These are phyloP conservation scores for Cardiocondyla obscurior DNA, from an alignment of 1,140 invertebrate species.

Conservation along the genomic window DNA sequence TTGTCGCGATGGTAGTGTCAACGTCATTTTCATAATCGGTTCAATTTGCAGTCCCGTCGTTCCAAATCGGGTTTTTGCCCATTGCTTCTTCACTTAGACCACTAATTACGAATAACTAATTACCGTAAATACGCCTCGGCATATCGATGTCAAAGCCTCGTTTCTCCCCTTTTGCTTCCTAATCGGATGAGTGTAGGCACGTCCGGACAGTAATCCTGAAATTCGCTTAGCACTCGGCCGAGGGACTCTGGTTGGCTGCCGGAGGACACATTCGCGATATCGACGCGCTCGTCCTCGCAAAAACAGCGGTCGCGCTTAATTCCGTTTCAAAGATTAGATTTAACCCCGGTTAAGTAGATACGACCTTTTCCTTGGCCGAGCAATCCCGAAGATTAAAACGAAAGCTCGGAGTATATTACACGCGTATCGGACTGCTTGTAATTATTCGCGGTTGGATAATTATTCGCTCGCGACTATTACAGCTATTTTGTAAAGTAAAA, in stretches of 20 bases:
- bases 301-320: constrained; percentile 50
- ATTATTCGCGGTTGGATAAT: constrained; percentile 41
- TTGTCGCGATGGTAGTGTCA: neutral
- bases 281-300: constrained; percentile 13
- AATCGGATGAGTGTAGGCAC: constrained; percentile 66
- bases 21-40: constrained; percentile 10
- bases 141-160: constrained; percentile 63
- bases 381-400: constrained; percentile 45
- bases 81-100: constrained; percentile 3
- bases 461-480: neutral
- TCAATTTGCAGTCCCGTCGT: neutral
- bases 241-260: constrained; percentile 51
- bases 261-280: constrained; percentile 59
- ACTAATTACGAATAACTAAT: constrained; percentile 68
- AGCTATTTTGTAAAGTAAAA: neutral
- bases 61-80: constrained; percentile 3
- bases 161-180: constrained; percentile 2
- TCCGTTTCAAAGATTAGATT: constrained; percentile 57
- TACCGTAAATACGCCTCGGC: constrained; percentile 49
- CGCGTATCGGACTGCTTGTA: constrained; percentile 11
- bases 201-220: constrained; percentile 55
- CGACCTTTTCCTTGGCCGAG: constrained; percentile 22
- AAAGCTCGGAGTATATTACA: constrained; percentile 9
- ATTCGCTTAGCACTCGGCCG: constrained; percentile 58
- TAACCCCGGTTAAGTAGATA: constrained; percentile 36